A percentile compares a stretch with the other conserved stretches of the same genome.
Conservation (phyloP, 2,113 vertebrate species). For the Rhizomys pruinosus region DNA sequence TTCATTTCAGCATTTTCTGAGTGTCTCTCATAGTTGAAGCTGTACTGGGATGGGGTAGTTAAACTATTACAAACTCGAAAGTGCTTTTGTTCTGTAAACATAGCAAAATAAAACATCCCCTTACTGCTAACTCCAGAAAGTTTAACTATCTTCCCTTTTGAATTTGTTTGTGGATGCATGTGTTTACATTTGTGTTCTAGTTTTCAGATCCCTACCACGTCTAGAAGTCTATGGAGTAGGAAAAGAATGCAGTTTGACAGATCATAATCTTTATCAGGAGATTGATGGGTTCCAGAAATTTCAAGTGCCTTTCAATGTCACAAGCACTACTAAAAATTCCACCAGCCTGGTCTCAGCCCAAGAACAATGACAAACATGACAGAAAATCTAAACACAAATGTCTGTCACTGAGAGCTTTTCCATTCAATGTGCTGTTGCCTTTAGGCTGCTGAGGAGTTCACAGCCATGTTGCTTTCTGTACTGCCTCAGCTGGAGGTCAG, state of each 20-base stretch:
- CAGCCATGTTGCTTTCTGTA: conserved; percentile 32
- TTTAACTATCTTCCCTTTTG: conserved; percentile 9
- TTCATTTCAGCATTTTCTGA: background rate
- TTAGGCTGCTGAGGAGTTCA: conserved; percentile 19
- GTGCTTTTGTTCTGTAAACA: conserved; percentile 3
- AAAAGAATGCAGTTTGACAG: conserved; percentile 51
- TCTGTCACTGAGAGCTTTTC: conserved; percentile 55
- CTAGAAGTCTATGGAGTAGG: conserved; percentile 17
- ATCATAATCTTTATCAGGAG: conserved; percentile 57
- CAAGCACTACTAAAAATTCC: conserved; percentile 69
- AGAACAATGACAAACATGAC: conserved; percentile 66
- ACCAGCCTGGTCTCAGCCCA: conserved; percentile 55
- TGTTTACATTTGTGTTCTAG: background rate
- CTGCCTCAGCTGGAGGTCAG: conserved; percentile 49
- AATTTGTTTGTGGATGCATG: background rate
- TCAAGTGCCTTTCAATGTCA: conserved; percentile 67
- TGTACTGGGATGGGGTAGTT: background rate
- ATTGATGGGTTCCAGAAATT: conserved; percentile 62
- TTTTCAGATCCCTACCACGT: conserved; percentile 28
- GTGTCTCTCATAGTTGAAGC: background rate
- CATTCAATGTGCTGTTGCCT: conserved; percentile 49
- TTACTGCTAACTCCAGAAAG: background rate
- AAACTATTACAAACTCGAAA: background rate
- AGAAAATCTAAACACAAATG: conserved; percentile 66
- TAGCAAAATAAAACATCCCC: background rate